Conservation (phyloP, 2,113 vertebrate genomes). For the Sarotherodon lohbergeri region DNA sequence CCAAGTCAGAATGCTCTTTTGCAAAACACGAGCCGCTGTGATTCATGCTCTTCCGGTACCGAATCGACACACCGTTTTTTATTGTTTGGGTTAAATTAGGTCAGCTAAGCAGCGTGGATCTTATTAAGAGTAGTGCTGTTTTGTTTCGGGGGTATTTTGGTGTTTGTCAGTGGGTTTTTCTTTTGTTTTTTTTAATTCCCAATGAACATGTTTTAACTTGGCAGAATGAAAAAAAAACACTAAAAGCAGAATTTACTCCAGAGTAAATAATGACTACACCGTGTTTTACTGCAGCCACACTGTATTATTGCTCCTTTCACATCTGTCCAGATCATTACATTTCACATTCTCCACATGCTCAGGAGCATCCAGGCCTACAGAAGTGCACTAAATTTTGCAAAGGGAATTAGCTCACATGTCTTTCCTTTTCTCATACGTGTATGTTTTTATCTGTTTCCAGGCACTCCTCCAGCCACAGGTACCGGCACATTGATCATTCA, state of each 20-base stretch:
- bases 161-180: background rate
- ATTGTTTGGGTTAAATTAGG: conserved; percentile 6
- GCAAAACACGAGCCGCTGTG: conserved; percentile 1
- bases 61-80: background rate
- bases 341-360: background rate
- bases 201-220: background rate
- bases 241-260: background rate
- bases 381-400: background rate
- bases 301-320: background rate
- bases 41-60: conserved; percentile 3
- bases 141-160: background rate
- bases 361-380: background rate
- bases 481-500: conserved; percentile 88
- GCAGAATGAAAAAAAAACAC: background rate
- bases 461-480: conserved; percentile 87
- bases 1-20: conserved; percentile 1
- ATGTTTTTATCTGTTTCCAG: conserved; percentile 57
- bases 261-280: background rate
- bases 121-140: background rate
- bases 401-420: background rate
- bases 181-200: background rate
- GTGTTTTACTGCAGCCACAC: background rate
- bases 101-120: background rate
- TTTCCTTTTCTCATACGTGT: background rate
- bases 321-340: background rate